Base-by-base conservation (phyloP, 2,113 vertebrate species). In the Carassius carassius region DNA sequence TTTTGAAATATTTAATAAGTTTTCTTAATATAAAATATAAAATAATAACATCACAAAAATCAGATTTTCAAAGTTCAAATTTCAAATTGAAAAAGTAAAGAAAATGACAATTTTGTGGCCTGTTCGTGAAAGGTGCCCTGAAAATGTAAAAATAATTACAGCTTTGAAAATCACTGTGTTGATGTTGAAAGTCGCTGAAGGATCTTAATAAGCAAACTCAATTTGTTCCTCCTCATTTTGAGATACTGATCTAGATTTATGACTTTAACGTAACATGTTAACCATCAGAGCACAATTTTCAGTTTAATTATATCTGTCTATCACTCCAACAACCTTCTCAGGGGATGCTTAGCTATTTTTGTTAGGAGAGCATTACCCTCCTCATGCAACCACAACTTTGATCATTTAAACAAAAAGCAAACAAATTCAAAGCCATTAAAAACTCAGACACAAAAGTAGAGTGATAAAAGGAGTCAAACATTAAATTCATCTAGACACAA, bases 171-270 rank as follows among this genome's bases (percentile, higher is more conserved):
- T 72, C 73, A 82, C 58, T 78, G 35, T 63, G 60, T 11, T 44
- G 49, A 37, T 75, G 54, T 65, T 37, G 47, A 23, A 37, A 21
- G 41, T 54, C 44, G 41, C 82, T 83, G 74, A 67, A 63, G 47
- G 5, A 65, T 79, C 80, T 79, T 74, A 54, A 62, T 47, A 91
- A 86, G 89, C 84, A 90, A 86, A 89, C 79, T 89, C 90, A 87
- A 92, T 92, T 93, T 91, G 85, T 85, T 86, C 84, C 87, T 92
- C 89, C 85, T 91, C 92, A 93, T 91, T 92, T 92, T 88, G 54
- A 56, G 63, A 85, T 79, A 85, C 85, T 88, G 87, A 92, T 88
- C 84, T 75, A 92, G 90, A 90, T 88, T 77, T 87, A 87, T 72
- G 10, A 84, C 84, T 84, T 90, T 86, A 89, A 76, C 90, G 85